Percentiles rank a stretch among this genome's conserved stretches.
phyloP scores from a whole-genome alignment of 1,140 invertebrate species.

The Trichonephila clavata region DNA sequence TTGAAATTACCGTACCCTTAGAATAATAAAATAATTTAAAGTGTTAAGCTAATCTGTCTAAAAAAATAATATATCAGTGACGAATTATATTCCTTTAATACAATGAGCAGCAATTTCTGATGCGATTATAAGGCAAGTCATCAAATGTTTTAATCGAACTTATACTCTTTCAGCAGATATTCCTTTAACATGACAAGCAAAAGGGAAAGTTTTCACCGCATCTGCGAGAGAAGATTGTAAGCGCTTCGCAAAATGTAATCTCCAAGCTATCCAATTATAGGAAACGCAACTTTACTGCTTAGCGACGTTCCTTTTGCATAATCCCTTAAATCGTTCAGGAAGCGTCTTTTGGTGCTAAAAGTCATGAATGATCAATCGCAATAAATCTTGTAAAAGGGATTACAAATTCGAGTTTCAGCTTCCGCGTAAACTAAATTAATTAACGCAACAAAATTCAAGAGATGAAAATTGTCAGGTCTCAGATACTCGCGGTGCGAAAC shows the following conservation, averaged over 20 bases:
- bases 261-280: constrained; percentile 33
- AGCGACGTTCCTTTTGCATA: not conserved
- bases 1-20: too few species aligned
- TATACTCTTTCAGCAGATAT: not conserved
- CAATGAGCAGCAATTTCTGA: not conserved
- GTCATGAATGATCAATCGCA: constrained; percentile 54
- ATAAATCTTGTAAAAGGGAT: constrained; percentile 67
- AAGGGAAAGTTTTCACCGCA: not conserved
- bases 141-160: not conserved
- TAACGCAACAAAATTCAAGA: not conserved
- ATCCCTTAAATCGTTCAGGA: constrained; percentile 49
- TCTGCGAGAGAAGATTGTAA: not conserved
- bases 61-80: not conserved
- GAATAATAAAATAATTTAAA: not conserved
- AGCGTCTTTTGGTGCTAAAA: constrained; percentile 1
- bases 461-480: constrained; percentile 16
- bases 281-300: not conserved
- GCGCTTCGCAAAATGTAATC: constrained; percentile 31
- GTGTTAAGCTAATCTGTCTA: not conserved
- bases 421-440: constrained; percentile 47
- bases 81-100: not conserved
- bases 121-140: not conserved
- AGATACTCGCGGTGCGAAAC: not conserved
- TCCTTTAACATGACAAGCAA: not conserved
- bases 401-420: constrained; percentile 17